phyloP scores from a whole-genome alignment of 2,113 vertebrate genomes.

The Scortum barcoo region DNA sequence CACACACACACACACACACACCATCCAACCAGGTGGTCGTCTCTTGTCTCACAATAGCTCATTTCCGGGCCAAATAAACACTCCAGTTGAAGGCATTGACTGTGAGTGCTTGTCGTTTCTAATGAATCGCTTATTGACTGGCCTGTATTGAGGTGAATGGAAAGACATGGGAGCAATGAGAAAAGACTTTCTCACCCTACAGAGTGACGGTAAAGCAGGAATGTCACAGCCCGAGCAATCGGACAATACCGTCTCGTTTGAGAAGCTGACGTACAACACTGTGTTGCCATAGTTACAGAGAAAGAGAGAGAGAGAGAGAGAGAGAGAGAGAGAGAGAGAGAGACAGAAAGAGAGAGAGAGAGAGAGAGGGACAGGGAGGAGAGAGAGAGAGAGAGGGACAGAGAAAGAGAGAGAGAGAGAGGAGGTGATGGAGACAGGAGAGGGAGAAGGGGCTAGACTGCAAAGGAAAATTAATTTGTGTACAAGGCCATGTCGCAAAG shows the following conservation, averaged over 20 bases:
- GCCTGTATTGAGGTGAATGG: slow-evolving; percentile 52
- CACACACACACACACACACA: slow-evolving; percentile 21
- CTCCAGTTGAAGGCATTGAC: slow-evolving; percentile 62
- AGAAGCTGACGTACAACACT: slow-evolving; percentile 74
- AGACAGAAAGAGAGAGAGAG: slow-evolving; percentile 47
- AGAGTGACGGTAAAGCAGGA: slow-evolving; percentile 52
- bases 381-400: slow-evolving; percentile 64
- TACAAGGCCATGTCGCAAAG: slow-evolving; percentile 67
- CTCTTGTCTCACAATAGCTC: slow-evolving; percentile 65
- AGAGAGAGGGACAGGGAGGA: slow-evolving; percentile 45
- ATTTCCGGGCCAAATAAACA: slow-evolving; percentile 68
- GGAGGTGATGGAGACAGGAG: slow-evolving; percentile 46
- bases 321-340: slow-evolving; percentile 37
- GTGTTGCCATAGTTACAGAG: slow-evolving; percentile 81
- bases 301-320: slow-evolving; percentile 54
- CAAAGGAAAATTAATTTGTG: slow-evolving; percentile 78
- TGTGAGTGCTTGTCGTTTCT: slow-evolving; percentile 60
- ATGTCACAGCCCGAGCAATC: slow-evolving; percentile 61
- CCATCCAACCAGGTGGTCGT: slow-evolving; percentile 66
- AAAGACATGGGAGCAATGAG: slow-evolving; percentile 40
- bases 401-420: slow-evolving; percentile 62
- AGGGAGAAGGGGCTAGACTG: slow-evolving; percentile 47
- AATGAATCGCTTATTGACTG: slow-evolving; percentile 73
- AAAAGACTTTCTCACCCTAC: slow-evolving; percentile 28
- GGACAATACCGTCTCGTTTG: slow-evolving; percentile 72